A percentile compares a stretch with the other conserved stretches of the same genome.
Conservation (phyloP, 2,797 vertebrate species). For the Molothrus aeneus region DNA sequence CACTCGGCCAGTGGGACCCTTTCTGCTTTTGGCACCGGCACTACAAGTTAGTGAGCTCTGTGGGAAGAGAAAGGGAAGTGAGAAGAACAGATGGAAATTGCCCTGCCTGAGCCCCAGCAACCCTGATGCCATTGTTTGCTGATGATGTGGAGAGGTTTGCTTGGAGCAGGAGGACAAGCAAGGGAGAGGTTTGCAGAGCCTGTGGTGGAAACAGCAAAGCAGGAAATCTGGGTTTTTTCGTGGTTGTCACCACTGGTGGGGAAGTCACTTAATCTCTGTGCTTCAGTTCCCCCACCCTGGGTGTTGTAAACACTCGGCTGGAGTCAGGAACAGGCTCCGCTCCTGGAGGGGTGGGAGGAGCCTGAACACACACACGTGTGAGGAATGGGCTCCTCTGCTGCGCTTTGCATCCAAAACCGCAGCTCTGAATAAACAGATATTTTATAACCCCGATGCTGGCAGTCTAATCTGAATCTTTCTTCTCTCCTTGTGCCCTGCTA, state of each 20-base stretch:
- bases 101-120: background rate
- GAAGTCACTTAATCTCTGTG: background rate
- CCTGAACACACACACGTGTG: rapidly evolving
- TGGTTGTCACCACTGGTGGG: background rate
- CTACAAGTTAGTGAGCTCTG: background rate
- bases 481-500: background rate
- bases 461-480: background rate
- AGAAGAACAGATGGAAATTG: background rate
- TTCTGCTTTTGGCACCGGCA: rapidly evolving
- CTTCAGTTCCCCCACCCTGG: background rate
- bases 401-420: background rate
- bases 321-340: background rate
- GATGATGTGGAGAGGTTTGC: background rate
- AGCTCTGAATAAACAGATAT: background rate
- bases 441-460: background rate
- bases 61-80: background rate
- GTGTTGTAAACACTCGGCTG: rapidly evolving
- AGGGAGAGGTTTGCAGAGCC: background rate
- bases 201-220: background rate
- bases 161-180: background rate
- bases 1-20: rapidly evolving
- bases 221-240: conserved; percentile 34
- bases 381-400: background rate
- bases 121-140: background rate
- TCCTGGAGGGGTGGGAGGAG: background rate